A percentile compares a stretch with the other conserved stretches of the same genome.
These are phyloP conservation scores for Microplitis deprimator DNA, from an alignment of 2,888 invertebrate species.

Conservation along the genomic window DNA sequence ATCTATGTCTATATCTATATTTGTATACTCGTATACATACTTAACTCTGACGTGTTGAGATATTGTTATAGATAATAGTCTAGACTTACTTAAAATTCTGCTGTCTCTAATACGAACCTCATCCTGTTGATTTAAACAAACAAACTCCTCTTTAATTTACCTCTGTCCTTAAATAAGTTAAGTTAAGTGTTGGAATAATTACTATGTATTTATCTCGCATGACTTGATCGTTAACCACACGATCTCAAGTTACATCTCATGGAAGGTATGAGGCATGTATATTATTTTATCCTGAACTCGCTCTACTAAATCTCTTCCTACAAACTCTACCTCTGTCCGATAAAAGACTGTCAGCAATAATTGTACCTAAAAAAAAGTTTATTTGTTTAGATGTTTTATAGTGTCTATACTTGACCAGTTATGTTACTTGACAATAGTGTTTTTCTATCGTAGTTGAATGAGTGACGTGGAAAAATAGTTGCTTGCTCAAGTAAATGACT, in stretches of 20 bases:
- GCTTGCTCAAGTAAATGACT: conserved; percentile 65
- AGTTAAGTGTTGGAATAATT: conserved; percentile 34
- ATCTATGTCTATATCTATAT: conserved; percentile 25
- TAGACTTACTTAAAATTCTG: conserved; percentile 20
- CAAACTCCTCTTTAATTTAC: conserved; percentile 21
- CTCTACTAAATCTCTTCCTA: neutral
- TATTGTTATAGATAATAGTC: conserved; percentile 13
- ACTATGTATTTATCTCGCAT: conserved; percentile 31
- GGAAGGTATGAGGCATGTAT: conserved; percentile 34
- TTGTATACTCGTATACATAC: neutral
- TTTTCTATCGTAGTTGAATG: conserved; percentile 59
- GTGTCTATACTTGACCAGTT: conserved; percentile 43
- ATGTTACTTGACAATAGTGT: conserved; percentile 45
- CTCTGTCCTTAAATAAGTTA: conserved; percentile 20
- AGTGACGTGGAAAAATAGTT: conserved; percentile 58
- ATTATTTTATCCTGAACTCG: neutral
- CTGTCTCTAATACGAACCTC: conserved; percentile 7
- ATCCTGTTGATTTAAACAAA: conserved; percentile 29
- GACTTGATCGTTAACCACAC: conserved; percentile 12
- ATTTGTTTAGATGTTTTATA: neutral
- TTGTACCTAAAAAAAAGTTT: neutral
- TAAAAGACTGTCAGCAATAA: neutral
- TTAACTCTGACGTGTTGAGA: neutral
- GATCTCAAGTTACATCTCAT: conserved; percentile 18
- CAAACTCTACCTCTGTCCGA: neutral